A percentile compares a stretch with the other conserved stretches of the same genome.
These are phyloP conservation scores for Calameuta idolon DNA, from an alignment of 2,888 invertebrate genomes.

Conservation along the genomic window DNA sequence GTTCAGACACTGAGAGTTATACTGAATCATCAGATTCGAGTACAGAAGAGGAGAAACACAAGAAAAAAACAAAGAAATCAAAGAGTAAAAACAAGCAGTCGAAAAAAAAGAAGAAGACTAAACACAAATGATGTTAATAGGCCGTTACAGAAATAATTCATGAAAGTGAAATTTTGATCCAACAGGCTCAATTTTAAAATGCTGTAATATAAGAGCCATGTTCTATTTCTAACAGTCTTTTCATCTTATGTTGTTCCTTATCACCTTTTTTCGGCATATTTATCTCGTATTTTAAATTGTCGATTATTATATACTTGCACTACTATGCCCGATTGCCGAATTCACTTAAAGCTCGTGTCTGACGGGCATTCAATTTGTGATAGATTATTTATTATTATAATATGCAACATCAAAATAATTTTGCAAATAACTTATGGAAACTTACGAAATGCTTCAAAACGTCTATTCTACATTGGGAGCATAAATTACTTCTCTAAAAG, in stretches of 20 bases:
- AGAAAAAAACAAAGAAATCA: slow-evolving; percentile 74
- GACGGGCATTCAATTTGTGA: background rate
- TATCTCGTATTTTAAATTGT: background rate
- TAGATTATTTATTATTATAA: background rate
- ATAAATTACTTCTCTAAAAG: background rate
- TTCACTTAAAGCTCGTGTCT: background rate
- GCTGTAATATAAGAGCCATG: slow-evolving; percentile 26
- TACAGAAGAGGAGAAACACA: slow-evolving; percentile 76
- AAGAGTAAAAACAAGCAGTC: slow-evolving; percentile 78
- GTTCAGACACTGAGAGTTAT: slow-evolving; percentile 74
- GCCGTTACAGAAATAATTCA: background rate
- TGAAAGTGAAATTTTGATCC: slow-evolving; percentile 3
- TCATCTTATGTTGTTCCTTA: background rate
- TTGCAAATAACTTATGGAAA: background rate
- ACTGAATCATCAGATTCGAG: slow-evolving; percentile 75
- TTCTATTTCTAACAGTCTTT: background rate
- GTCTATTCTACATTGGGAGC: background rate
- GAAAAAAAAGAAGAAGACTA: slow-evolving; percentile 81
- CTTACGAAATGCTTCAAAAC: background rate
- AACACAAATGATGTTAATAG: slow-evolving; percentile 68
- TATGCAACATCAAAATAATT: background rate
- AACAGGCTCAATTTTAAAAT: slow-evolving; percentile 28
- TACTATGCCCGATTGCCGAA: background rate
- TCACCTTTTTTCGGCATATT: background rate
- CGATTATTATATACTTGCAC: background rate